These are phyloP conservation scores for Oithona nana DNA, from an alignment of 2,888 invertebrate species.

Conservation along the genomic window DNA sequence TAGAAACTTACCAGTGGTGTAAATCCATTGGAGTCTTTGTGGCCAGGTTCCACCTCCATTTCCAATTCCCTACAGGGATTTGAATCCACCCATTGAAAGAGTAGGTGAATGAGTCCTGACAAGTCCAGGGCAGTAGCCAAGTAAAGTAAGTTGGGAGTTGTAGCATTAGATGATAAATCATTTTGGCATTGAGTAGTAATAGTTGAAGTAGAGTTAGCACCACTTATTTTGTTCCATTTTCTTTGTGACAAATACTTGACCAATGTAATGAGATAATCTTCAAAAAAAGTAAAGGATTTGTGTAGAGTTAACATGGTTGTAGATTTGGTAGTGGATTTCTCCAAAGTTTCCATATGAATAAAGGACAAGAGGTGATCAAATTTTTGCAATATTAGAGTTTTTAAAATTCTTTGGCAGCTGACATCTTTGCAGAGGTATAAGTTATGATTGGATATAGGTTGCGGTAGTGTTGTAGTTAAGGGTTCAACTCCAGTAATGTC, in stretches of 20 bases:
- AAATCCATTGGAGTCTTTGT: conserved; percentile 68
- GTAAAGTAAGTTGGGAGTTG: not conserved
- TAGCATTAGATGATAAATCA: not conserved
- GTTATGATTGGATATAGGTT: no score
- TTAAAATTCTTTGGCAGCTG: not conserved
- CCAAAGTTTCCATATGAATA: not conserved
- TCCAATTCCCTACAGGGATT: conserved; percentile 68
- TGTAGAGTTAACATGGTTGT: not conserved
- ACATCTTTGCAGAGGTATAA: not conserved
- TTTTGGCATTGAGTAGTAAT: no score
- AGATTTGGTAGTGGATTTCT: not conserved
- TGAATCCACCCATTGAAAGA: conserved; percentile 71
- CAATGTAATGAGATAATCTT: not conserved
- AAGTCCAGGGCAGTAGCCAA: not conserved
- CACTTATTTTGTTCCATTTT: not conserved
- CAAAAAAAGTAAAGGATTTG: not conserved
- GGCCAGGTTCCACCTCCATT: conserved; percentile 75
- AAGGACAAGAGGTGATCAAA: not conserved
- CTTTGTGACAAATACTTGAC: not conserved
- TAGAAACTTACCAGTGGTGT: conserved; percentile 60
- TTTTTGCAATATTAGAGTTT: not conserved
- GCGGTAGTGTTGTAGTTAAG: no score
- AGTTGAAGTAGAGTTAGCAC: not conserved
- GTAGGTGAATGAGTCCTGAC: conserved; percentile 48
- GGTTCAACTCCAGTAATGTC: not conserved